phyloP scores from a whole-genome alignment of 2,888 invertebrate species.

The Tanypteryx hageni region DNA sequence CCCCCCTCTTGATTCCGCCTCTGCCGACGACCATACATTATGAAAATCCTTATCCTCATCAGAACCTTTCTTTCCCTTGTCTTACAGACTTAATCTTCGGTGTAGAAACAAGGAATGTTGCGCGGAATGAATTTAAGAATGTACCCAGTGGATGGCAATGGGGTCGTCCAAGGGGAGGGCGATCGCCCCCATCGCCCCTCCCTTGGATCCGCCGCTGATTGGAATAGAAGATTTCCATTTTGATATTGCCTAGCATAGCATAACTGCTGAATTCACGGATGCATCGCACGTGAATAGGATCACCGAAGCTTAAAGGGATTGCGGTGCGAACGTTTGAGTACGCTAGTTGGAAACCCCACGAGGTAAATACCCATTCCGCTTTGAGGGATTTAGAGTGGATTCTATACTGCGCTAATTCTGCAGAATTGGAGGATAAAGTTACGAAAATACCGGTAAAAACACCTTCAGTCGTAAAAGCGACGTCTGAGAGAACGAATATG shows the following conservation, averaged over 20 bases:
- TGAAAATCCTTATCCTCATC: too few species aligned
- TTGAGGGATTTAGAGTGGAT: neutral
- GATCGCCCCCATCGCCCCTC: too few species aligned
- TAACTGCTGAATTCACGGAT: neutral
- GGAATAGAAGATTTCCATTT: too few species aligned
- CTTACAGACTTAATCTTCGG: too few species aligned
- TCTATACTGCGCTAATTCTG: neutral
- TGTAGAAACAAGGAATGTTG: too few species aligned
- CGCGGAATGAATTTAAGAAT: too few species aligned
- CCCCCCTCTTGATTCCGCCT: too few species aligned
- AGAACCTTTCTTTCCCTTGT: too few species aligned
- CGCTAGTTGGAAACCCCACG: neutral
- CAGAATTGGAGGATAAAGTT: constrained; percentile 9
- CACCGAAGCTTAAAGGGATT: neutral
- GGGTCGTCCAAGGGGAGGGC: too few species aligned
- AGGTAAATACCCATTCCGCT: neutral
- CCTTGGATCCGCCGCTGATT: too few species aligned
- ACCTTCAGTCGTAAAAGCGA: neutral
- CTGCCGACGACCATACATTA: too few species aligned
- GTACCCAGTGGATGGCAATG: too few species aligned
- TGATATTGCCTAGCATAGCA: neutral
- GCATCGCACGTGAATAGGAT: neutral
- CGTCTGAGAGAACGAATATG: neutral
- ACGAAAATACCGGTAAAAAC: neutral
- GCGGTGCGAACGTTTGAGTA: neutral